These are phyloP conservation scores for Lepidocyrtoides sp. DNA, from an alignment of 2,888 invertebrate species.

Conservation along the genomic window DNA sequence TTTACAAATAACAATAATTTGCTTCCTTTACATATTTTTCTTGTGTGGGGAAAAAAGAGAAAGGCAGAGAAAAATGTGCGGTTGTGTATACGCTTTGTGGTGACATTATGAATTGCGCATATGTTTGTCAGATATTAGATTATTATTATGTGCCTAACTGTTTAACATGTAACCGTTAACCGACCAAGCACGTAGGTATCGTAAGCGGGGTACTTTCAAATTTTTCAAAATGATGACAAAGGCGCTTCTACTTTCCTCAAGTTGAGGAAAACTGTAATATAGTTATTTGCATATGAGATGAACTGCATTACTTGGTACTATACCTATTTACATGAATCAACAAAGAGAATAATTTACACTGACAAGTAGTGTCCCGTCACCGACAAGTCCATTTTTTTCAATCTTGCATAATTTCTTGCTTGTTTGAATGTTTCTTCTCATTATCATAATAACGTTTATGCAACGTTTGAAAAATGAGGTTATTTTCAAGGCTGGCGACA, in stretches of 20 bases:
- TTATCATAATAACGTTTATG: not conserved
- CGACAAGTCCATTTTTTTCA: no score
- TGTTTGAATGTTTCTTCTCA: no score
- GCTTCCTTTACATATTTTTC: constrained; percentile 5
- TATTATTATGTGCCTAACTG: not conserved
- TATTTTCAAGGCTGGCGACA: not conserved
- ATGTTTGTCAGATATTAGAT: not conserved
- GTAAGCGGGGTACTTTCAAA: not conserved
- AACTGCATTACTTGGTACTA: not conserved
- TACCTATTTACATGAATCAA: not conserved
- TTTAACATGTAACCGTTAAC: not conserved
- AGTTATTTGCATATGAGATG: not conserved
- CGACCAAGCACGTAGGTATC: not conserved
- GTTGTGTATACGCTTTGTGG: constrained; percentile 44
- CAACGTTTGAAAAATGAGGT: not conserved
- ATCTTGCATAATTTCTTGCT: no score
- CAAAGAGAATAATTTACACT: not conserved
- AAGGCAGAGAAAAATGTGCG: constrained; percentile 55
- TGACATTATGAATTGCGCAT: constrained; percentile 39
- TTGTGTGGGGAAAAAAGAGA: not conserved
- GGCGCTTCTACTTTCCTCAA: not conserved
- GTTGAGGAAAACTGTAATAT: not conserved
- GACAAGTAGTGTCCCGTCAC: not conserved
- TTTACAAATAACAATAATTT: not conserved
- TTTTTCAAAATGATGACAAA: not conserved